phyloP scores from a whole-genome alignment of 2,888 invertebrate species.

The Polia nebulosa region DNA sequence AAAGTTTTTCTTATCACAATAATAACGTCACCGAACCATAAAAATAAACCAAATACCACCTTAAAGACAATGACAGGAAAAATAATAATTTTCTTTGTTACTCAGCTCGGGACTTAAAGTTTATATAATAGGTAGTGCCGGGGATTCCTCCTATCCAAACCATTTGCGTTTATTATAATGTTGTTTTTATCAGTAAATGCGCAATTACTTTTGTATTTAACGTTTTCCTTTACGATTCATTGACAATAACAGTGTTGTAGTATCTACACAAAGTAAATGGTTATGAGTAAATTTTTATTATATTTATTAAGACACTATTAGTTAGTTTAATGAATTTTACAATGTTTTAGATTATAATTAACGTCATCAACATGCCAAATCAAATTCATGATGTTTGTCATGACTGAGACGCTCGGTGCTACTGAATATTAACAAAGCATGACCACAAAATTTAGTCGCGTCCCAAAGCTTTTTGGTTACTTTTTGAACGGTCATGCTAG shows the following conservation, averaged over 20 bases:
- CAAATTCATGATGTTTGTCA: no score
- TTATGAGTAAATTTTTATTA: no score
- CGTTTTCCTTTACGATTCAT: conserved; percentile 10
- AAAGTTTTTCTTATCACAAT: not conserved
- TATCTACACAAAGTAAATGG: not conserved
- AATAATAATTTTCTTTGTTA: conserved; percentile 9
- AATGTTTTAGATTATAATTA: no score
- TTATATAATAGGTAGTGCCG: not conserved
- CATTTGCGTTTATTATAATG: not conserved
- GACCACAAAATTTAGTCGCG: no score
- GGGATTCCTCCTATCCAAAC: conserved; percentile 3
- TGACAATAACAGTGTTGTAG: not conserved
- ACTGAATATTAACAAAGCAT: no score
- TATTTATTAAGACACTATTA: no score
- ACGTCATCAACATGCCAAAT: no score
- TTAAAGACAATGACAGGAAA: conserved; percentile 8
- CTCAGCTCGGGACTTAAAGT: not conserved
- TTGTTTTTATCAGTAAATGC: conserved; percentile 12
- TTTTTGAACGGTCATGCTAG: no score
- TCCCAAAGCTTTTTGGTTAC: no score
- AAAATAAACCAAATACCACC: not conserved
- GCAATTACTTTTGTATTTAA: not conserved
- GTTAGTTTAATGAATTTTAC: not conserved
- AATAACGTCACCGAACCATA: no score
- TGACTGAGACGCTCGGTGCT: no score